Conservation (phyloP, 2,888 invertebrate species). For the Cerceris rybyensis region DNA sequence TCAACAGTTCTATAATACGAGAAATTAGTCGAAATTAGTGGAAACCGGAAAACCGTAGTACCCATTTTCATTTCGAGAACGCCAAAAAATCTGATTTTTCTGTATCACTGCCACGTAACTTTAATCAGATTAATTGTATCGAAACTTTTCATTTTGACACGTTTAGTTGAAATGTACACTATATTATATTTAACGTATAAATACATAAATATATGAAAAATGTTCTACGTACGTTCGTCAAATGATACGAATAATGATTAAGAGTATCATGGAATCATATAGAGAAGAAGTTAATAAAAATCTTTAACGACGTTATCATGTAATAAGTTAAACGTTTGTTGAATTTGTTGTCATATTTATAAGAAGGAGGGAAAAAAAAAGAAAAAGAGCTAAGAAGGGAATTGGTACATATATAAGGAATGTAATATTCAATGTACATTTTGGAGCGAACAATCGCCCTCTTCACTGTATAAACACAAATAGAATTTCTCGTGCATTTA, state of each 20-base stretch:
- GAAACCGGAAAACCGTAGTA: no score
- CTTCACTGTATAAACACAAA: slow-evolving; percentile 30
- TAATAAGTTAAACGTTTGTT: slow-evolving; percentile 30
- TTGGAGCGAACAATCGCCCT: slow-evolving; percentile 20
- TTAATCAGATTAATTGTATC: slow-evolving; percentile 43
- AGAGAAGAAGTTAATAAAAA: not conserved
- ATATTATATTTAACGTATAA: slow-evolving; percentile 26
- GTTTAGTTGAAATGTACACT: slow-evolving; percentile 29
- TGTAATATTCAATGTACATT: slow-evolving; percentile 41
- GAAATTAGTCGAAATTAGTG: no score
- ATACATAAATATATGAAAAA: slow-evolving; percentile 1
- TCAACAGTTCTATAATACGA: no score
- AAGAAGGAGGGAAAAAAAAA: slow-evolving; percentile 15
- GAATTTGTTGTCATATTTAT: slow-evolving; percentile 37
- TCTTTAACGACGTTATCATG: slow-evolving; percentile 12
- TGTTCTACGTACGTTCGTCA: slow-evolving; percentile 11
- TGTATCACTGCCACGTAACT: slow-evolving; percentile 65
- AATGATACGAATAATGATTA: slow-evolving; percentile 18
- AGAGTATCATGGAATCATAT: slow-evolving; percentile 20
- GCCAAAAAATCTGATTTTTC: slow-evolving; percentile 40
- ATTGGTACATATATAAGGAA: slow-evolving; percentile 43
- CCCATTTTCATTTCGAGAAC: slow-evolving; percentile 14
- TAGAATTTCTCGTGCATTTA: slow-evolving; percentile 28
- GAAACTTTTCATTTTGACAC: slow-evolving; percentile 30
- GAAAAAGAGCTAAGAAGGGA: slow-evolving; percentile 2